Conservation (phyloP, 1,140 invertebrate genomes). For the Monomorium pharaonis region DNA sequence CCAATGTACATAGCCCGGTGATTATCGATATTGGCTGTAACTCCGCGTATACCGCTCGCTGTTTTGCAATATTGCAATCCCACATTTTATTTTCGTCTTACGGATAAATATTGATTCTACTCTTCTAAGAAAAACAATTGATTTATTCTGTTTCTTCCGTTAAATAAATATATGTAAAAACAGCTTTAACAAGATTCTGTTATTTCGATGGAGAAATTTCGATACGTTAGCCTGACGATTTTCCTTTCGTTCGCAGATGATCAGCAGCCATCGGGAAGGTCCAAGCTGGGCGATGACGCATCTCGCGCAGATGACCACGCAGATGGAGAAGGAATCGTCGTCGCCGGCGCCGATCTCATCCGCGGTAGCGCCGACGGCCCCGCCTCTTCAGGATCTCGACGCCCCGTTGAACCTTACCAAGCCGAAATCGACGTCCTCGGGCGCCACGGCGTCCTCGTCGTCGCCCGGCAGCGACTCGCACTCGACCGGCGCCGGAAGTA, state of each 20-base stretch:
- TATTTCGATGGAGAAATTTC: neutral
- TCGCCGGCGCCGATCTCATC: slow-evolving; percentile 84
- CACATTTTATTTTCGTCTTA: slow-evolving; percentile 6
- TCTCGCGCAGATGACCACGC: slow-evolving; percentile 80
- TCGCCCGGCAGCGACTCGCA: slow-evolving; percentile 82
- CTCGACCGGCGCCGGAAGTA: slow-evolving; percentile 84
- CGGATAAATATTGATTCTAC: too few relatives aligned
- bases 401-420: slow-evolving; percentile 95
- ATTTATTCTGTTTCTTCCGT: too few relatives aligned
- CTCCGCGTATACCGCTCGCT: neutral
- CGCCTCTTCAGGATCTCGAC: slow-evolving; percentile 88
- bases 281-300: slow-evolving; percentile 81
- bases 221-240: neutral
- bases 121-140: too few relatives aligned
- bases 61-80: neutral
- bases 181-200: too few relatives aligned
- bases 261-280: slow-evolving; percentile 80
- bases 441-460: slow-evolving; percentile 77
- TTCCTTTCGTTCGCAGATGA: slow-evolving; percentile 75
- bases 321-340: slow-evolving; percentile 82
- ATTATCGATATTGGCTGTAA: neutral
- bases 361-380: slow-evolving; percentile 79
- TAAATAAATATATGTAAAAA: too few relatives aligned
- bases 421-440: slow-evolving; percentile 88
- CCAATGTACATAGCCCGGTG: slow-evolving; percentile 78